Conservation (phyloP, 2,888 invertebrate species). For the Parnassius smintheus region DNA sequence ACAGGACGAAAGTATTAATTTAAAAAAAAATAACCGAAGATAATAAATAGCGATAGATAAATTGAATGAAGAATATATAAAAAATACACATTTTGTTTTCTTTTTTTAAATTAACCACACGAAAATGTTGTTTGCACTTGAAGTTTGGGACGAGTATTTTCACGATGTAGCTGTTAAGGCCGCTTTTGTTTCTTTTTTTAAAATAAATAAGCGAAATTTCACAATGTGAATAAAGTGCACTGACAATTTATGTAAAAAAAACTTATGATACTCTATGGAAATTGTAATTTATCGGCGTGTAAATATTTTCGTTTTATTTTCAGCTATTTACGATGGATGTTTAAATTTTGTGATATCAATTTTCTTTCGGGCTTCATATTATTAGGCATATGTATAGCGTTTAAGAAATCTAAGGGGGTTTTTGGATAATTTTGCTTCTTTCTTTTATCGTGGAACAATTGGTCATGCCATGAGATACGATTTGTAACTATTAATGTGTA, state of each 20-base stretch:
- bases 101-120: conserved; percentile 24
- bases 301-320: conserved; percentile 40
- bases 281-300: conserved; percentile 56
- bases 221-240: conserved; percentile 74
- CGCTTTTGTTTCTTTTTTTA: conserved; percentile 37
- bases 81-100: conserved; percentile 32
- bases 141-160: conserved; percentile 37
- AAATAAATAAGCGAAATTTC: conserved; percentile 42
- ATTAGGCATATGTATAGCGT: conserved; percentile 34
- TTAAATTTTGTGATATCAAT: conserved; percentile 35
- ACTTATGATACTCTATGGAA: conserved; percentile 58
- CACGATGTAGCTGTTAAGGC: conserved; percentile 55
- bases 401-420: conserved; percentile 37
- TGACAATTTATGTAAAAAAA: conserved; percentile 59
- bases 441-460: conserved; percentile 40
- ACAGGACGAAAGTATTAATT: conserved; percentile 69
- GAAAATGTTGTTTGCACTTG: conserved; percentile 35
- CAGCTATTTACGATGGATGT: conserved; percentile 38
- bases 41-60: conserved; percentile 71
- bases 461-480: conserved; percentile 69
- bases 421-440: conserved; percentile 32
- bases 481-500: conserved; percentile 78
- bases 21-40: conserved; percentile 60
- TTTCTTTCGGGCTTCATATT: conserved; percentile 28
- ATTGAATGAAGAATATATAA: conserved; percentile 41